Evolutionary conservation across 2,113 vertebrate species (phyloP).

Genomic region (Strigops habroptila): DNA sequence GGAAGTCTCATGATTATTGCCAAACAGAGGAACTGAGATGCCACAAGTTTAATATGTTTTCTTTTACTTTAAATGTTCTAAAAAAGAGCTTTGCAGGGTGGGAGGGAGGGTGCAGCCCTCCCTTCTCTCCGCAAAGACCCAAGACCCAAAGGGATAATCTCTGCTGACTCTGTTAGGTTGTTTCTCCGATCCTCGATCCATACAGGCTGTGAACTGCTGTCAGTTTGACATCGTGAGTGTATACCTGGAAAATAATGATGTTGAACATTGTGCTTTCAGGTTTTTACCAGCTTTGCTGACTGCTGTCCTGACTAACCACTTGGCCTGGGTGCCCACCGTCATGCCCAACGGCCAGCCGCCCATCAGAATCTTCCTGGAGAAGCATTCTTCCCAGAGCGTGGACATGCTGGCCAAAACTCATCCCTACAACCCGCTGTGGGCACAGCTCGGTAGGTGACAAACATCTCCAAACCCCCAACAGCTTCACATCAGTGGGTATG

Average conservation of each 20-base stretch:
- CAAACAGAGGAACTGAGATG: not conserved
- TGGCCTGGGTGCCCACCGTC: conserved; percentile 98
- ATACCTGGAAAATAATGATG: not conserved
- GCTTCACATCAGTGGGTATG: not conserved
- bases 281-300: conserved; percentile 96
- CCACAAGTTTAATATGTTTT: not conserved
- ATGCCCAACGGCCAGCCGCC: conserved; percentile 98
- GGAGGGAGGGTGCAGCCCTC: not conserved
- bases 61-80: not conserved
- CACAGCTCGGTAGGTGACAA: conserved; percentile 87
- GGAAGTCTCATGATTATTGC: not conserved
- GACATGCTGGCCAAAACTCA: conserved; percentile 97
- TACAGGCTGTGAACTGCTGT: not conserved
- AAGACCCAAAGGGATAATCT: not conserved
- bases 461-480: not conserved
- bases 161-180: not conserved
- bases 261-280: conserved; percentile 71
- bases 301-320: conserved; percentile 94
- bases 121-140: not conserved
- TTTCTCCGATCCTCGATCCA: not conserved
- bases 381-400: conserved; percentile 96
- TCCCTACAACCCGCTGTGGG: conserved; percentile 98
- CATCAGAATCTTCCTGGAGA: conserved; percentile 96
- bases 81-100: not conserved
- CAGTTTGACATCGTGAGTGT: not conserved